Conservation (phyloP, 2,797 vertebrate genomes). For the Allobates femoralis region DNA sequence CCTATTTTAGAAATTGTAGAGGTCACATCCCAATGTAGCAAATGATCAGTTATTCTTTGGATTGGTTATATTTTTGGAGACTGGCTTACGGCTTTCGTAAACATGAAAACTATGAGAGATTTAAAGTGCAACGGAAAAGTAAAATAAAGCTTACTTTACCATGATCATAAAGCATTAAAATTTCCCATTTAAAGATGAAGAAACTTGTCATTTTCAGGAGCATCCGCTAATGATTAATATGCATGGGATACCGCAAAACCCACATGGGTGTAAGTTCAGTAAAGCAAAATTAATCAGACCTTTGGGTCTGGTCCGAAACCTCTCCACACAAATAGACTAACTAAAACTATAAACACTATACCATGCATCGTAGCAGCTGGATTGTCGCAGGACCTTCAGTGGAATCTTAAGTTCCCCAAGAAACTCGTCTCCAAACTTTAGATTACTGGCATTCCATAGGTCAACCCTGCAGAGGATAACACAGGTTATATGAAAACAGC, state of each 20-base stretch:
- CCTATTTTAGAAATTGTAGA: too few species aligned
- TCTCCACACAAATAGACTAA: not conserved
- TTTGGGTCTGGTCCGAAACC: not conserved
- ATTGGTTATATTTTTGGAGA: too few species aligned
- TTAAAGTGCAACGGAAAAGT: not conserved
- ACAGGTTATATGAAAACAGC: not conserved
- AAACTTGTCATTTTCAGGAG: not conserved
- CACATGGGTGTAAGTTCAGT: not conserved
- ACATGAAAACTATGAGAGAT: not conserved
- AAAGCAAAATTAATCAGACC: not conserved
- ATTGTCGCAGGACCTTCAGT: constrained; percentile 87
- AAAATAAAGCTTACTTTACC: not conserved
- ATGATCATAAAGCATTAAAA: not conserved
- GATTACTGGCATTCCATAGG: constrained; percentile 96
- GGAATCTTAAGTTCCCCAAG: constrained; percentile 92
- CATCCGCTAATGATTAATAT: not conserved
- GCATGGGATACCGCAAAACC: too few species aligned
- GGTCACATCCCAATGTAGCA: too few species aligned
- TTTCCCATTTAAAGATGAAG: too few species aligned
- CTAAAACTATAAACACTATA: constrained; percentile 69
- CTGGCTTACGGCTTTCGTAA: not conserved
- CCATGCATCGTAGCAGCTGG: constrained; percentile 92
- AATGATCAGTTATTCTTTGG: too few species aligned
- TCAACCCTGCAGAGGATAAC: constrained; percentile 83
- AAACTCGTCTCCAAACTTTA: constrained; percentile 98